Evolutionary conservation across 1,140 invertebrate species (phyloP), one percentile per base, ranked within the genome.

Genomic region (Drosophila albomicans): DNA sequence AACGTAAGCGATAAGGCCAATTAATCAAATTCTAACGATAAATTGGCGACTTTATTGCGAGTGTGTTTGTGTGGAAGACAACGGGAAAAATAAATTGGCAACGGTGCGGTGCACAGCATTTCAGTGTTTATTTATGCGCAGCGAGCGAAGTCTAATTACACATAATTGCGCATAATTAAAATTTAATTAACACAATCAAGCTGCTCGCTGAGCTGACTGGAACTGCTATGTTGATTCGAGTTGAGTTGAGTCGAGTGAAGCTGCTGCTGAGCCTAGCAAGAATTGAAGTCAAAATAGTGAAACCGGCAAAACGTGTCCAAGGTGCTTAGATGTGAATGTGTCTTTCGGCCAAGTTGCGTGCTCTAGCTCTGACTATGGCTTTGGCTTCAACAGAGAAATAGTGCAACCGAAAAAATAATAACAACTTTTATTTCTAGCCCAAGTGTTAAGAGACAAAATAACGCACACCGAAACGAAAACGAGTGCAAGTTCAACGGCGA

Each of bases 101-200:
- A 62, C 58, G 49, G 61, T 57, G 30, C n/a, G 66, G 56, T 45
- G 59, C 79, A 70, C 69, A 67, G 64, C 72, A 79, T 82, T 54
- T 82, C 63, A 46, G 62, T 67, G 32, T 49, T 78, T 75, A 86
- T 78, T 81, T 86, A 81, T 86, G 82, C 78, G 70, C 79, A 77
- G 51, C 51, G 52, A 64, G 32, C 45, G 16, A 51, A 52, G 66
- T 78, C 78, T 87, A 88, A 88, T 87, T 87, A 82, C 64, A 82
- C 76, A 82, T 82, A 86, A 86, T 87, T 87, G 78, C 69, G 69
- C 49, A 66, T 88, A 87, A 88, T 87, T 87, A 88, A 88, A 80
- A 80, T 84, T 87, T 87, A 87, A 87, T 87, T 87, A 87, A 88
- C 77, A 87, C 82, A 88, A 82, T 88, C 82, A 88, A 87, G 65